phyloP scores from a whole-genome alignment of 2,888 invertebrate species.

The Microplitis deprimator region DNA sequence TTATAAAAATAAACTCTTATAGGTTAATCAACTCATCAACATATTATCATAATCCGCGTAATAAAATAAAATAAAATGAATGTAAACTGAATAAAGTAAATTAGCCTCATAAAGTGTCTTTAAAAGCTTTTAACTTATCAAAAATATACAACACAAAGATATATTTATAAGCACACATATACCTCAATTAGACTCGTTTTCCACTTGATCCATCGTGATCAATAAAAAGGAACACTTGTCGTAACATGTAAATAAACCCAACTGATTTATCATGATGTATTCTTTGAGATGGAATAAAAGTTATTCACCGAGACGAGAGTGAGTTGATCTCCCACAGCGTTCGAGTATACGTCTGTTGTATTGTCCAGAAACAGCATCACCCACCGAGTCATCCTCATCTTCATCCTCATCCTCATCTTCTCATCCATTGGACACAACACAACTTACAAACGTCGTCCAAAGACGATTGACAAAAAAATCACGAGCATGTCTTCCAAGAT shows the following conservation, averaged over 20 bases:
- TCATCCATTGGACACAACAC: conserved; percentile 9
- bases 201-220: conserved; percentile 23
- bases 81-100: not conserved
- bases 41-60: not conserved
- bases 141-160: not conserved
- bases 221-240: conserved; percentile 39
- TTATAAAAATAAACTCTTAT: not conserved
- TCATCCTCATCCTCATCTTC: conserved; percentile 11
- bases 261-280: conserved; percentile 39
- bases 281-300: conserved; percentile 25
- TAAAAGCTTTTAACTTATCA: not conserved
- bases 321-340: conserved; percentile 36
- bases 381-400: conserved; percentile 8
- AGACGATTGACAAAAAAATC: conserved; percentile 46
- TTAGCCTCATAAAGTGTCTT: not conserved
- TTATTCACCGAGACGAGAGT: conserved; percentile 31
- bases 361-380: conserved; percentile 13
- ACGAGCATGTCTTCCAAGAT: conserved; percentile 56
- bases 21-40: not conserved
- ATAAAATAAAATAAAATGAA: not conserved
- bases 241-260: conserved; percentile 35
- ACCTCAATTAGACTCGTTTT: conserved; percentile 25
- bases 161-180: not conserved
- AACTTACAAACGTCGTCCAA: conserved; percentile 27
- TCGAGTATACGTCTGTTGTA: conserved; percentile 34